Evolutionary conservation across 2,113 vertebrate genomes (phyloP), one percentile per base, ranked within the genome.

Genomic region (Xiphophorus maculatus): DNA sequence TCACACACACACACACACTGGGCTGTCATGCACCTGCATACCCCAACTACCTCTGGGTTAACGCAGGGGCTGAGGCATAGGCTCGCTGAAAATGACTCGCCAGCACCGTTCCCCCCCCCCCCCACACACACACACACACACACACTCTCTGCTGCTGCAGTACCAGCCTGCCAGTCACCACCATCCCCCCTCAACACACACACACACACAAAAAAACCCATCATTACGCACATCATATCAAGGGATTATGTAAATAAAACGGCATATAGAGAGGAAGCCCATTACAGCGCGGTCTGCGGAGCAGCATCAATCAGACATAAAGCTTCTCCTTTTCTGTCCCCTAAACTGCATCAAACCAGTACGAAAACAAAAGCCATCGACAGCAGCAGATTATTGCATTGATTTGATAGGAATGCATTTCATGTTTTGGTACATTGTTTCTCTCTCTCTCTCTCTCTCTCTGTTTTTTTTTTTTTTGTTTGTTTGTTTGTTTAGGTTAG

Each of bases 11-110:
- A 30, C 30, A 30, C 30, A 92, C 92, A 80, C 71, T 25, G 81
- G 87, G 82, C 88, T 90, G 90, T 87, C 91, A 90, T 85, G 89
- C 92, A 93, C 90, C 93, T 92, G 94, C 92, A 90, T 58, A 71
- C 88, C 74, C 68, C n/a, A 74, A 70, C 88, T 85, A 85, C 84
- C 85, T 86, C 83, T 81, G 87, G 76, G 71, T 81, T 40, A 75
- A 42, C 79, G 64, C 79, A 54, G 85, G 80, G 73, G 78, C 81
- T 28, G 81, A 77, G 73, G 73, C 10, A 37, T 32, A 29, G 78
- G 74, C 48, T 25, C 1, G 71, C 80, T 66, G 35, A 0, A 61
- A 71, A 61, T 60, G 22, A 71, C 44, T 11, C 62, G 66, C 76
- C 65, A 68, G 66, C 63, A 71, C 69, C 27, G 3, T 63, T 71